These are phyloP conservation scores for Anisognathus igniventris DNA, from an alignment of 2,797 vertebrate genomes.

Conservation along the genomic window DNA sequence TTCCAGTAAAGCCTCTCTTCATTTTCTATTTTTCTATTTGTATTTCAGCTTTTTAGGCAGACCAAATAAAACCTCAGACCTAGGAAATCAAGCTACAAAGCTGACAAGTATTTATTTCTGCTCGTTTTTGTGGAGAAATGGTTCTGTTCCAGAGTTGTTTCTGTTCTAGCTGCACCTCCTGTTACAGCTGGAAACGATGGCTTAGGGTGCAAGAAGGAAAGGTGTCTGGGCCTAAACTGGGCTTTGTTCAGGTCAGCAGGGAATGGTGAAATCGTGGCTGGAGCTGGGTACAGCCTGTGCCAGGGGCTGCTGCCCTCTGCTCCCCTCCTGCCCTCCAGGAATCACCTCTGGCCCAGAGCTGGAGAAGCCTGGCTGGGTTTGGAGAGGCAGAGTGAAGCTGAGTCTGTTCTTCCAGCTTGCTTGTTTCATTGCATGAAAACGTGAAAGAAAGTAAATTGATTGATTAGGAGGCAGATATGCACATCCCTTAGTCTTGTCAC, in stretches of 20 bases:
- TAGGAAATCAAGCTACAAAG: background rate
- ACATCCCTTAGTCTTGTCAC: background rate
- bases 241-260: background rate
- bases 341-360: too few species aligned
- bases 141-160: background rate
- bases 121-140: background rate
- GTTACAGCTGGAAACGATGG: accelerated
- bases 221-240: background rate
- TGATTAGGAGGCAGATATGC: accelerated
- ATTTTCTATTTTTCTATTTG: background rate
- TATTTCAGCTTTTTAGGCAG: background rate
- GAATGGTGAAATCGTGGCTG: background rate
- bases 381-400: background rate
- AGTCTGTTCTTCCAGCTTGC: background rate
- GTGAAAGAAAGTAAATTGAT: background rate
- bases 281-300: background rate
- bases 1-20: background rate
- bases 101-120: background rate
- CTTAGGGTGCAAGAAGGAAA: background rate
- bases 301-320: background rate
- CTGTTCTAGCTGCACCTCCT: background rate
- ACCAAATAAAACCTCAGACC: background rate
- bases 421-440: accelerated
- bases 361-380: background rate
- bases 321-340: background rate